Conservation (phyloP, 64 coral and sea anemone species). For the Actinia equina region DNA sequence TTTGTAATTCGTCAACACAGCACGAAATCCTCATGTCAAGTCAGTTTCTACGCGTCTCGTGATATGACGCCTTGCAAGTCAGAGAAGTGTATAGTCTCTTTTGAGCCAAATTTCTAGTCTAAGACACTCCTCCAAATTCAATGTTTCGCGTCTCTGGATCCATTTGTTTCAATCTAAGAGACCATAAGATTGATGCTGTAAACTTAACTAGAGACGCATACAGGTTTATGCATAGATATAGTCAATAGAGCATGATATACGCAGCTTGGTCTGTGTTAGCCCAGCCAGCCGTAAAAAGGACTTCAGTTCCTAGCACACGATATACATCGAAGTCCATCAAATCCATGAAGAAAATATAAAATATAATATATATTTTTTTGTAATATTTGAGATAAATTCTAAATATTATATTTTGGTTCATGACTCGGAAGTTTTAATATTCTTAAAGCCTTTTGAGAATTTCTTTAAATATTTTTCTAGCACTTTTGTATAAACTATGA, state of each 20-base stretch:
- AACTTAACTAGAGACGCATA: not conserved
- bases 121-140: not conserved
- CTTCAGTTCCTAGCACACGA: not conserved
- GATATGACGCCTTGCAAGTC: too few species aligned
- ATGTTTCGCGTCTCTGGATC: constrained; percentile 13
- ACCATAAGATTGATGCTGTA: not conserved
- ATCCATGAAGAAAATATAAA: too few species aligned
- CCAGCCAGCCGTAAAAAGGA: not conserved
- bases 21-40: too few species aligned
- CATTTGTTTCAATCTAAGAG: not conserved
- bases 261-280: not conserved
- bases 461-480: not conserved
- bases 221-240: not conserved
- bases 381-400: too few species aligned
- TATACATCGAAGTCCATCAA: too few species aligned
- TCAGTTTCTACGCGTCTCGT: too few species aligned
- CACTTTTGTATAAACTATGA: not conserved
- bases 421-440: too few species aligned
- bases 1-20: too few species aligned
- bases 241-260: not conserved
- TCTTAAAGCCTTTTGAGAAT: not conserved
- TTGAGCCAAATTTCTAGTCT: not conserved
- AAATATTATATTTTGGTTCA: too few species aligned
- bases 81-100: too few species aligned
- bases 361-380: too few species aligned